Evolutionary conservation across 1,140 invertebrate genomes (phyloP).

Genomic region (Belonocnema kinseyi): DNA sequence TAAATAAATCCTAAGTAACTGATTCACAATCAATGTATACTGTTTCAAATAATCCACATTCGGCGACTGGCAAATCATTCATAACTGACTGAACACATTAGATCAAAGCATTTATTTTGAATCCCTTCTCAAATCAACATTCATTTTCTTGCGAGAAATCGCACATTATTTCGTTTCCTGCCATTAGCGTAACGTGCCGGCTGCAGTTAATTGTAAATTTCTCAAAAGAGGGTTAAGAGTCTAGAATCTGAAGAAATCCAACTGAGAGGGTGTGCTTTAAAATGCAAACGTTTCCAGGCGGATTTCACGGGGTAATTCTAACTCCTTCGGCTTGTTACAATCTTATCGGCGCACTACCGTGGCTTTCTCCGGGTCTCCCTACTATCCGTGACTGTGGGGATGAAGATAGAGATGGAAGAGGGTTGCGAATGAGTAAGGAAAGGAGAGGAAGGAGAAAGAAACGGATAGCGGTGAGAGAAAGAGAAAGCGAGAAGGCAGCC

Average conservation of each 20-base stretch:
- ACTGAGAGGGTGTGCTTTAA: conserved; percentile 37
- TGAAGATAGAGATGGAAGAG: conserved; percentile 39
- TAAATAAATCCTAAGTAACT: too few species aligned
- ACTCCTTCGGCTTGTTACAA: conserved; percentile 68
- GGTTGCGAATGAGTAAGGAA: conserved; percentile 45
- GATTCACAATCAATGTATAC: too few species aligned
- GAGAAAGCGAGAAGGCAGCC: conserved; percentile 51
- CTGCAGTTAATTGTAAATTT: not conserved
- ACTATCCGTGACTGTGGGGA: conserved; percentile 35
- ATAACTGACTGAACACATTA: too few species aligned
- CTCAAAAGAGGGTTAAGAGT: not conserved
- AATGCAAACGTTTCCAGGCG: conserved; percentile 50
- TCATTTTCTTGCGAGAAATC: too few species aligned
- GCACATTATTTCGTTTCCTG: not conserved
- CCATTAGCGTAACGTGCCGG: not conserved
- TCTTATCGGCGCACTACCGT: conserved; percentile 67
- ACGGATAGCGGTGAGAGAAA: conserved; percentile 40
- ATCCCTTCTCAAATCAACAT: too few species aligned
- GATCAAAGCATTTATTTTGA: too few species aligned
- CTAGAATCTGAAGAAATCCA: not conserved
- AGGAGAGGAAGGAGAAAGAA: conserved; percentile 44
- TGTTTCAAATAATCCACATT: too few species aligned
- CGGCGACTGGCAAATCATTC: too few species aligned
- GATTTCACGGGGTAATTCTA: conserved; percentile 68
- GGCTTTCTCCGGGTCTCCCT: conserved; percentile 51